These are phyloP conservation scores for Tenthredo amoena DNA, from an alignment of 2,888 invertebrate genomes.

Conservation along the genomic window DNA sequence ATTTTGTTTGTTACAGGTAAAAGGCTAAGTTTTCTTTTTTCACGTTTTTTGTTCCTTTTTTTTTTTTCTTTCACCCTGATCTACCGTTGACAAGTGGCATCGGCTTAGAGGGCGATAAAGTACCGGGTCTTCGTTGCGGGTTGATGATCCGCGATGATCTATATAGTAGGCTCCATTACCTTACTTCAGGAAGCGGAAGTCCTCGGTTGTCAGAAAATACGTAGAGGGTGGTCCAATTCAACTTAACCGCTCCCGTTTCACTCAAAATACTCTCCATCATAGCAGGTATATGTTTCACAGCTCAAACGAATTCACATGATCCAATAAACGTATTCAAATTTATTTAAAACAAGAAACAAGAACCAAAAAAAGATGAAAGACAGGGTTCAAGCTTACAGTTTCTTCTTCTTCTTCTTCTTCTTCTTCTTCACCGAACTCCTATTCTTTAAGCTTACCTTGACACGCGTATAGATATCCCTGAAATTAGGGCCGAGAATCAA, in stretches of 20 bases:
- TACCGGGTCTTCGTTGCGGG: conserved; percentile 35
- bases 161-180: conserved; percentile 32
- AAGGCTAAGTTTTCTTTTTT: conserved; percentile 1
- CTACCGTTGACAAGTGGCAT: conserved; percentile 53
- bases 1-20: conserved; percentile 14
- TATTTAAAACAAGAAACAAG: neutral
- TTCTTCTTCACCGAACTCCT: neutral
- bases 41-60: conserved; percentile 26
- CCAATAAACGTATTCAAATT: neutral
- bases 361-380: neutral
- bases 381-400: neutral
- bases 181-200: conserved; percentile 19
- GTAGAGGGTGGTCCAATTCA: neutral
- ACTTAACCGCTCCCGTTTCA: neutral
- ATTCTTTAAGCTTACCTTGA: neutral
- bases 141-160: conserved; percentile 41
- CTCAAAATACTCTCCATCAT: neutral
- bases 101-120: conserved; percentile 51
- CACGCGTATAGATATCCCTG: neutral
- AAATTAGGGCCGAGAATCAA: neutral
- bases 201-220: conserved; percentile 16
- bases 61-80: conserved; percentile 41
- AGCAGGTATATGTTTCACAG: neutral
- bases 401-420: neutral
- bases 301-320: neutral